Conservation (phyloP, 2,888 invertebrate genomes). For the Drosophila anomelani region DNA sequence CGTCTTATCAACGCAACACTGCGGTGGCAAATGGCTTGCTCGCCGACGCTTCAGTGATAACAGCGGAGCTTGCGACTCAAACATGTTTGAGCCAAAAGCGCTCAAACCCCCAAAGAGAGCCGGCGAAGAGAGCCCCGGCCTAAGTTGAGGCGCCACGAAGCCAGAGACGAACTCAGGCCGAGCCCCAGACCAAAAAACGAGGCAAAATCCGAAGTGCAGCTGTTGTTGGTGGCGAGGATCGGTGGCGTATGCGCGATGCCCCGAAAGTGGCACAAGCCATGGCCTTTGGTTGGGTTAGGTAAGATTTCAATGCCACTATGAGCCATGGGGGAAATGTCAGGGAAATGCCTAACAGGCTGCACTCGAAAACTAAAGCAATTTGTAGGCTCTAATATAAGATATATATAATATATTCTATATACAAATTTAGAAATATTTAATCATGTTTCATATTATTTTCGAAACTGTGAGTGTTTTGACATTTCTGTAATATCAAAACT, state of each 20-base stretch:
- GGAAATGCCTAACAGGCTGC: neutral
- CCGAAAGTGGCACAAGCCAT: constrained; percentile 43
- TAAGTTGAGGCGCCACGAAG: neutral
- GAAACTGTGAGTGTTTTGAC: too few species aligned
- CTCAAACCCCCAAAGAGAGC: constrained; percentile 47
- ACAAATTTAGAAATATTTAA: neutral
- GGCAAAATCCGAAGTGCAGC: constrained; percentile 40
- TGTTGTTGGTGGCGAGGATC: constrained; percentile 40
- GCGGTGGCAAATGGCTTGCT: constrained; percentile 48
- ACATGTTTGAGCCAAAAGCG: constrained; percentile 61
- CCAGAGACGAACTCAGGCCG: neutral
- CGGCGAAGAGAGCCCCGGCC: neutral
- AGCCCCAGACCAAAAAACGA: neutral
- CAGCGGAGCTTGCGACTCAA: constrained; percentile 44
- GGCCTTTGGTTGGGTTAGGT: constrained; percentile 8
- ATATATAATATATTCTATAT: neutral
- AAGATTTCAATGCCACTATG: constrained; percentile 7
- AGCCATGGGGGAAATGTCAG: neutral
- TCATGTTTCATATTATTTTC: neutral
- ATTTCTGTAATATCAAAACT: neutral
- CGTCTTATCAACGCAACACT: constrained; percentile 52
- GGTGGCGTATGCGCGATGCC: constrained; percentile 59
- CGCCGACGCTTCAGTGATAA: constrained; percentile 51
- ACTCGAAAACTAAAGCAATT: neutral
- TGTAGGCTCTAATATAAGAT: too few species aligned